phyloP scores from a whole-genome alignment of 2,888 invertebrate species.

The Nasonovia ribisnigri region DNA sequence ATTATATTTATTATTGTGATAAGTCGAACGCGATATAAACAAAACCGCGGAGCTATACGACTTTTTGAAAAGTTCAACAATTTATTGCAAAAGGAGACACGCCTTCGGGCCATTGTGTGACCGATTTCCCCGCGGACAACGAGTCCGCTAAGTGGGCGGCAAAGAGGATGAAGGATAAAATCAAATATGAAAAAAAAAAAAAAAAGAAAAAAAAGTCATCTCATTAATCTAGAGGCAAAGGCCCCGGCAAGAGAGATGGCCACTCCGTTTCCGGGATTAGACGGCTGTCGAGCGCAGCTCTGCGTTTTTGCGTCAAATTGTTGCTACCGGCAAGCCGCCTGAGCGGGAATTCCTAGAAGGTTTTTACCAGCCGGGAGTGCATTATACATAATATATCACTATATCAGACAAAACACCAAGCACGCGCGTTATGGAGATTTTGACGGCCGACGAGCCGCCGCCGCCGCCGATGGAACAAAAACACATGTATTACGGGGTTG shows the following conservation, averaged over 20 bases:
- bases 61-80: not conserved
- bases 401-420: not conserved
- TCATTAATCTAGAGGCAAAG: constrained; percentile 46
- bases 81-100: not conserved
- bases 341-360: not conserved
- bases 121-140: not conserved
- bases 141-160: not conserved
- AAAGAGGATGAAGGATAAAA: not conserved
- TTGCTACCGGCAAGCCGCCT: not conserved
- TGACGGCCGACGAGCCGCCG: too few relatives aligned
- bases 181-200: not conserved
- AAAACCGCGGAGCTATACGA: not conserved
- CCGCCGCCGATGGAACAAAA: not conserved
- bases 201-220: not conserved
- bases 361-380: not conserved
- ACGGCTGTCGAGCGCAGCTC: constrained; percentile 46
- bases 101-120: not conserved
- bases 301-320: constrained; percentile 4
- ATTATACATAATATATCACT: too few relatives aligned
- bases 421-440: not conserved
- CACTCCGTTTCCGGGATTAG: constrained; percentile 44
- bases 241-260: not conserved
- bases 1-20: not conserved
- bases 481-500: not conserved
- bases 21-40: not conserved